These are phyloP conservation scores for Alsophila aescularia DNA, from an alignment of 2,888 invertebrate genomes.

Conservation along the genomic window DNA sequence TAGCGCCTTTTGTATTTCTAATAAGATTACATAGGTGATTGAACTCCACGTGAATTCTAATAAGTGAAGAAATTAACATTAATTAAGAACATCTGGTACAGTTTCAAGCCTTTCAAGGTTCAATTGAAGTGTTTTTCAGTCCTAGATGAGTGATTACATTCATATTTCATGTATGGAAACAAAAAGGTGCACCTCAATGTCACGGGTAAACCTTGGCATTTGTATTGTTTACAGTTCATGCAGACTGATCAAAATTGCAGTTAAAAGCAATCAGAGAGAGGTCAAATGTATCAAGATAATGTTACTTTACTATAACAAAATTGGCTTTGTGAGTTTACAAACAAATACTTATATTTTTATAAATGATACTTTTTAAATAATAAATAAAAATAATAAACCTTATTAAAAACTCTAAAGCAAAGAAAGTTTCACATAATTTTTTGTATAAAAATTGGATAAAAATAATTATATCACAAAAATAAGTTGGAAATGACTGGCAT, in stretches of 20 bases:
- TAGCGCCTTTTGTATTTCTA: constrained; percentile 6
- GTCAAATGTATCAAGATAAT: background rate
- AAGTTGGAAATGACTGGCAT: no score
- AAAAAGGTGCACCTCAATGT: constrained; percentile 1
- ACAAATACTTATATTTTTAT: no score
- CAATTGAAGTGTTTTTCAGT: background rate
- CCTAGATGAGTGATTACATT: background rate
- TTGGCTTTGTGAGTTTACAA: background rate
- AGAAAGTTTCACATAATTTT: no score
- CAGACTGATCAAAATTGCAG: constrained; percentile 2
- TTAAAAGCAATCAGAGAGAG: background rate
- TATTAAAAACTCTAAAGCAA: no score
- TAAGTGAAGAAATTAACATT: constrained; percentile 3
- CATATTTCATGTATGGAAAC: background rate
- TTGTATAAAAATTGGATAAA: no score
- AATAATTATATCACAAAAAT: no score
- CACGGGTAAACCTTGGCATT: constrained; percentile 10
- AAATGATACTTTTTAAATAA: no score
- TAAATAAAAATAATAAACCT: background rate
- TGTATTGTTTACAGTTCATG: constrained; percentile 14
- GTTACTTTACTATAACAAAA: no score
- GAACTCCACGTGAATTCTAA: constrained; percentile 14
- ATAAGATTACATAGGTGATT: constrained; percentile 21
- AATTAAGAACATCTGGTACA: background rate
- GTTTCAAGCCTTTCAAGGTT: background rate